Evolutionary conservation across 2,113 vertebrate genomes (phyloP).

Genomic region (Notechis scutatus): DNA sequence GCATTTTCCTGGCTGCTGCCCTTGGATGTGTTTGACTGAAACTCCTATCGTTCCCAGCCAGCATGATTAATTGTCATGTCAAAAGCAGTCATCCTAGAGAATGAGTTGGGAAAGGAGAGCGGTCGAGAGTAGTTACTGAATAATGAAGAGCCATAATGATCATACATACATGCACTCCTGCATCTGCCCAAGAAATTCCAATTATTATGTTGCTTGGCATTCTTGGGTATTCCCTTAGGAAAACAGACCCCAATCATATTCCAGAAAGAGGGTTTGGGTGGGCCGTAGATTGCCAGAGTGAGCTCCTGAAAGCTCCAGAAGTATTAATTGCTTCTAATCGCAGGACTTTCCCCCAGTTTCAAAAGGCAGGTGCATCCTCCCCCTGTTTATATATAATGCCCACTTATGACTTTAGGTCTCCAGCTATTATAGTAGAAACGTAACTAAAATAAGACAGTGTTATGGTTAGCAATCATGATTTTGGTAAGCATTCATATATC

Average conservation of each 20-base stretch:
- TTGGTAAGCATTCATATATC: constrained; percentile 74
- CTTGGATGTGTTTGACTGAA: background rate
- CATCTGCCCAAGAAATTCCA: too few species aligned
- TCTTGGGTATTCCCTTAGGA: background rate
- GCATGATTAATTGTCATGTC: background rate
- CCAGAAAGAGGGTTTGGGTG: constrained; percentile 5
- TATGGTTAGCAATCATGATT: constrained; percentile 75
- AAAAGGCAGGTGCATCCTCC: constrained; percentile 60
- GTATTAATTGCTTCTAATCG: constrained; percentile 72
- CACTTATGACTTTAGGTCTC: constrained; percentile 73
- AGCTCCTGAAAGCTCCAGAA: constrained; percentile 63
- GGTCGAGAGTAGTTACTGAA: background rate
- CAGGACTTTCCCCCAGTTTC: constrained; percentile 50
- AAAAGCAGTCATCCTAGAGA: background rate
- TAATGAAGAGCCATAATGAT: background rate
- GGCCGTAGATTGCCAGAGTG: constrained; percentile 47
- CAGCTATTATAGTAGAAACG: constrained; percentile 81
- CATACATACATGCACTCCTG: background rate
- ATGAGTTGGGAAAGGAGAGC: background rate
- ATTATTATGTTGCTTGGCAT: too few species aligned
- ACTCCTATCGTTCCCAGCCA: background rate
- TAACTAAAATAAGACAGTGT: constrained; percentile 80
- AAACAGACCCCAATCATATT: constrained; percentile 15
- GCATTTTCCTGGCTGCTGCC: background rate
- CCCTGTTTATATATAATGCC: constrained; percentile 63